Evolutionary conservation across 2,888 invertebrate species (phyloP).

Genomic region (Tortricodes alternella): DNA sequence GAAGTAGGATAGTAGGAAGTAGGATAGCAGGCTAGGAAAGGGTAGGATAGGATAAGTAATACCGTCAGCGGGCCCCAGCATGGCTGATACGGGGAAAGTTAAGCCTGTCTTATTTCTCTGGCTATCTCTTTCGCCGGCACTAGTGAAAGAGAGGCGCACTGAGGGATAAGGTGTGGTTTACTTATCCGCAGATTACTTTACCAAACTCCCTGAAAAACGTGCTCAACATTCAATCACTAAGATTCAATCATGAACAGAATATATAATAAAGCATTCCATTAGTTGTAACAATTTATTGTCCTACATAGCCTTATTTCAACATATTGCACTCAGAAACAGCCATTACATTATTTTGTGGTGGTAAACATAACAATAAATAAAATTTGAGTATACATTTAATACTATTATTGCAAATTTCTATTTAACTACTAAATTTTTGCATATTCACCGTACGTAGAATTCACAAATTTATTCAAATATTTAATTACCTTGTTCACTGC

Average conservation of each 20-base stretch:
- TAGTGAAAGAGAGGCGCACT: too few species aligned
- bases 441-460: background rate
- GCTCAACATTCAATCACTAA: too few species aligned
- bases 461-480: constrained; percentile 7
- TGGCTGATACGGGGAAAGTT: too few species aligned
- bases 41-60: too few species aligned
- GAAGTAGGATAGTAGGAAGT: too few species aligned
- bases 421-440: background rate
- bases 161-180: too few species aligned
- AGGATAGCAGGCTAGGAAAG: too few species aligned
- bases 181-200: too few species aligned
- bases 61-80: too few species aligned
- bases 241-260: background rate
- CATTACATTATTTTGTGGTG: constrained; percentile 29
- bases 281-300: constrained; percentile 39
- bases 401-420: background rate
- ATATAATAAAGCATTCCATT: constrained; percentile 29
- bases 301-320: constrained; percentile 42
- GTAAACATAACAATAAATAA: constrained; percentile 41
- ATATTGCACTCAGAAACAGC: constrained; percentile 64
- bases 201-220: too few species aligned
- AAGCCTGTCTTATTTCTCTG: too few species aligned
- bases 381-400: background rate
- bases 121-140: too few species aligned
- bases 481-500: background rate